Evolutionary conservation across 1,140 invertebrate species (phyloP), one percentile per base, ranked within the genome.

Genomic region (Aphaenogaster rudis): DNA sequence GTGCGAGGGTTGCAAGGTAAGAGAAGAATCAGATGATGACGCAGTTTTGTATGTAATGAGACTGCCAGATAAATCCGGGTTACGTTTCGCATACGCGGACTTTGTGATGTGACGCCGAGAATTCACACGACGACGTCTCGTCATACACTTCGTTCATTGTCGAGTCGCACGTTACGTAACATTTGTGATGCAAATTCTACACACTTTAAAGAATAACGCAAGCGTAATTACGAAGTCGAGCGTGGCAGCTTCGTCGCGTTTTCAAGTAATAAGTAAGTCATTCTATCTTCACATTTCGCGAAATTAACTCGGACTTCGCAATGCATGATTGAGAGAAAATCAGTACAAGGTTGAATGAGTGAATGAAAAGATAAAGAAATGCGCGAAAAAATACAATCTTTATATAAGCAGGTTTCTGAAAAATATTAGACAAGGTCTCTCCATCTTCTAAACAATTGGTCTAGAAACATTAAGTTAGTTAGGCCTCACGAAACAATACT

Each of bases 1-100:
- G 21, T 98, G 98, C 95, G 98, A 98, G 96, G 98, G 98, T 86
- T 98, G 98, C 95, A 98, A 98, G 97, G 98, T 98, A 95, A 96
- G 91, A 96, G 91, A 76, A 86, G 48, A 36, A 67, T 86, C 28
- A 7, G 8, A 54, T 28, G 21, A 21, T 3, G n/a, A 42, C 33
- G 3, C 39, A 21, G 9, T 28, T 17, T 71, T 36, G 0, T 28
- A 9, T 17, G 21, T 77, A 61, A 77, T 28, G 15, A 33, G 21
- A 45, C 36, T 17, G 8, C 33, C 33, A 13, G 45, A 67, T 52
- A 39, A 80, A 54, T 80, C 45, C 45, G 6, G 45, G 6, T 67
- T 80, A 21, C 17, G 28, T 66, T 52, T 66, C 9, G 42, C 36
- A 52, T 33, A 64, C 42, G 59, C 2, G 79, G 50, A 72, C 66